A percentile compares a stretch with the other conserved stretches of the same genome.
Evolutionary conservation across 2,797 vertebrate species (phyloP).

Genomic region (Dallia pectoralis): DNA sequence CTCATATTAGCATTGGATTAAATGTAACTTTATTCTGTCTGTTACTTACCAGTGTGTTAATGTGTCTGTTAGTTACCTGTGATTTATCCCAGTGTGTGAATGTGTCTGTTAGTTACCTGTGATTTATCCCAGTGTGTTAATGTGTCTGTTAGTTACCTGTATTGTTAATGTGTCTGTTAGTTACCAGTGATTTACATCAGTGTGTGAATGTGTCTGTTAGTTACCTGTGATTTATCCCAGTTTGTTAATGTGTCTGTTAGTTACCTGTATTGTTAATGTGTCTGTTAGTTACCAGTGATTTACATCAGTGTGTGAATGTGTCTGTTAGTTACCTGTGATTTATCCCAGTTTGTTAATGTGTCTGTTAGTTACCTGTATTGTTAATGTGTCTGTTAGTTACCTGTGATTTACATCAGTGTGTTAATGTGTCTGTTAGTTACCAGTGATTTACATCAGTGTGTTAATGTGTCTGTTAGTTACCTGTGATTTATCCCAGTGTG

Average conservation of each 20-base stretch:
- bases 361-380: constrained; percentile 5
- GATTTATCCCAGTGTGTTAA: background rate
- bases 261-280: background rate
- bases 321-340: background rate
- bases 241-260: constrained; percentile 12
- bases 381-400: constrained; percentile 57
- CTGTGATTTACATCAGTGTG: constrained; percentile 80
- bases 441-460: background rate
- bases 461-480: constrained; percentile 12
- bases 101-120: constrained; percentile 1
- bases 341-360: background rate
- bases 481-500: background rate
- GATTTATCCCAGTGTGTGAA: background rate
- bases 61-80: constrained; percentile 7
- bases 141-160: constrained; percentile 10
- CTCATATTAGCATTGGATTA: background rate
- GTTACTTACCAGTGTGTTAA: background rate
- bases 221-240: background rate
- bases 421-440: background rate
- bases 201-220: background rate
- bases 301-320: constrained; percentile 41
- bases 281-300: constrained; percentile 83
- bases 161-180: background rate
- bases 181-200: constrained; percentile 85
- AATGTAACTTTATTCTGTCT: too few species aligned